phyloP scores from a whole-genome alignment of 2,797 vertebrate genomes.

The Phrynocephalus guinanensis region DNA sequence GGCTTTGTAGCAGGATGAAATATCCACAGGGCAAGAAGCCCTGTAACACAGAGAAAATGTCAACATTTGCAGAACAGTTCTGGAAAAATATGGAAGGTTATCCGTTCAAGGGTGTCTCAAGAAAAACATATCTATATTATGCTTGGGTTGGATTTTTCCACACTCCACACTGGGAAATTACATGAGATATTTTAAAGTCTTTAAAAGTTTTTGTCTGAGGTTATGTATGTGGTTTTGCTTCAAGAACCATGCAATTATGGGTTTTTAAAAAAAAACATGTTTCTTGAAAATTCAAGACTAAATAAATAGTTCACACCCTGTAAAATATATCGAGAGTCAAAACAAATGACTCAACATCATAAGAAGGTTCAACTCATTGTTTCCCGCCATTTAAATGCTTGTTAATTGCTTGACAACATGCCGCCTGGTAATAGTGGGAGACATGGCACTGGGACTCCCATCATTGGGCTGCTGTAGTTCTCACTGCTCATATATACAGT shows the following conservation, averaged over 20 bases:
- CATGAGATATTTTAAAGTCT: slow-evolving; percentile 38
- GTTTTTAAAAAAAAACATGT: neutral
- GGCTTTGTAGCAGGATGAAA: slow-evolving; percentile 20
- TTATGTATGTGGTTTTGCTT: slow-evolving; percentile 8
- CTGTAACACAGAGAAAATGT: slow-evolving; percentile 45
- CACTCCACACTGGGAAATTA: slow-evolving; percentile 62
- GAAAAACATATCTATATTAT: slow-evolving; percentile 60
- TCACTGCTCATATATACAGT: too few species aligned
- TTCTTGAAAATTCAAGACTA: slow-evolving; percentile 8
- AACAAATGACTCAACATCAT: neutral
- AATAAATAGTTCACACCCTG: neutral
- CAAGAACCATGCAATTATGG: slow-evolving; percentile 6
- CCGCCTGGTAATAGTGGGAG: neutral
- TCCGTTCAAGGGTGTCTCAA: slow-evolving; percentile 68
- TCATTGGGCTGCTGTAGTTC: too few species aligned
- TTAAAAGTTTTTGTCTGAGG: slow-evolving; percentile 17
- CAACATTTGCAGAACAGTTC: slow-evolving; percentile 17
- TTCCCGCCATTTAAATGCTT: neutral
- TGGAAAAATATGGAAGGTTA: slow-evolving; percentile 62
- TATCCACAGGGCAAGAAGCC: slow-evolving; percentile 52
- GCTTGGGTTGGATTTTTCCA: slow-evolving; percentile 49
- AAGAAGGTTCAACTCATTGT: slow-evolving; percentile 9
- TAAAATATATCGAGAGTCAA: slow-evolving; percentile 1
- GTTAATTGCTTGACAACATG: too few species aligned
- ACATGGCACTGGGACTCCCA: too few species aligned